Conservation (phyloP, 2,888 invertebrate species). For the Agonopterix arenella region DNA sequence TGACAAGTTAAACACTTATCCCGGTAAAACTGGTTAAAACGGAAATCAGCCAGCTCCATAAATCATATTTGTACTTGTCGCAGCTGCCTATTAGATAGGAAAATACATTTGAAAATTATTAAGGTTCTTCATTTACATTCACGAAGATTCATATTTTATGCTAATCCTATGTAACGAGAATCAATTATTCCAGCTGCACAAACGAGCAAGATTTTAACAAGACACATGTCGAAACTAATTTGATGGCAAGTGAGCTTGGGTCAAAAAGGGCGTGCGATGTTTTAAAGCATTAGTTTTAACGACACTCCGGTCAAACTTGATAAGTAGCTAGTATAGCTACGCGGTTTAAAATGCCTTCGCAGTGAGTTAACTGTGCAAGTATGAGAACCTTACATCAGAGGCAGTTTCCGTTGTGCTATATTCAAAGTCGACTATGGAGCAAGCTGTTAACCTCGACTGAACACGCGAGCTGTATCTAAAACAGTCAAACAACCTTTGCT, state of each 20-base stretch:
- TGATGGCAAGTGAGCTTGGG: slow-evolving; percentile 14
- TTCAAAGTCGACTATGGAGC: too few species aligned
- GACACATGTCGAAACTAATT: slow-evolving; percentile 23
- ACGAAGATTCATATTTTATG: too few species aligned
- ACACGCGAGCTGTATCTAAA: slow-evolving; percentile 36
- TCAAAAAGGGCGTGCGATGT: slow-evolving; percentile 25
- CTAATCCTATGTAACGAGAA: too few species aligned
- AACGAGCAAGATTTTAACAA: slow-evolving; percentile 13
- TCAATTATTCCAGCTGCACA: too few species aligned
- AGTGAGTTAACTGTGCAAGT: neutral
- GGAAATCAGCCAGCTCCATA: slow-evolving; percentile 64
- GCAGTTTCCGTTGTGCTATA: too few species aligned
- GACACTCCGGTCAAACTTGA: neutral
- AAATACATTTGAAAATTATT: neutral
- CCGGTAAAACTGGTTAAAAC: slow-evolving; percentile 56
- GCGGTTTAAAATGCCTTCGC: neutral
- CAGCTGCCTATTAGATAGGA: neutral
- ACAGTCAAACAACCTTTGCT: slow-evolving; percentile 40
- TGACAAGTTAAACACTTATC: slow-evolving; percentile 31
- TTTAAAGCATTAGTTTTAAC: slow-evolving; percentile 4
- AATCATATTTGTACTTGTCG: slow-evolving; percentile 50
- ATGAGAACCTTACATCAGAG: neutral
- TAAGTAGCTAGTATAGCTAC: neutral
- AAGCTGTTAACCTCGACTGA: slow-evolving; percentile 20
- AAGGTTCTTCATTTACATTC: too few species aligned